A percentile compares a stretch with the other conserved stretches of the same genome.
Conservation (phyloP, 2,888 invertebrate species). For the Lasioglossum calceatum region DNA sequence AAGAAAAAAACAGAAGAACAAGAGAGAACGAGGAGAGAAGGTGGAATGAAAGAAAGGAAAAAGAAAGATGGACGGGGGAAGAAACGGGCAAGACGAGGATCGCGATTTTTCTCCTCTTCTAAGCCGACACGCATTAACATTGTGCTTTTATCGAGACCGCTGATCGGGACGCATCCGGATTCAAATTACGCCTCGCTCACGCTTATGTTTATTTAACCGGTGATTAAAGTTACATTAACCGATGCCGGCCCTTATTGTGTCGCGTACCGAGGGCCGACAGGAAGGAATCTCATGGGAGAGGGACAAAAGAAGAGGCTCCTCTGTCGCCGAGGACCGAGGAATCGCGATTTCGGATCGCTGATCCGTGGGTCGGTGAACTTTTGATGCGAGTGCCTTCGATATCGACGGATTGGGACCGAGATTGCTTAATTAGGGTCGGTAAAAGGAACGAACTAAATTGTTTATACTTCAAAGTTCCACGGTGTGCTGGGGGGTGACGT, state of each 20-base stretch:
- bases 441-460: background rate
- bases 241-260: conserved; percentile 76
- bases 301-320: conserved; percentile 1
- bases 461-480: background rate
- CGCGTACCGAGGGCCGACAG: conserved; percentile 44
- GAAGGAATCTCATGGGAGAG: background rate
- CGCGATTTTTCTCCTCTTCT: conserved; percentile 52
- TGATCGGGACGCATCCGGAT: conserved; percentile 84
- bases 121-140: conserved; percentile 76
- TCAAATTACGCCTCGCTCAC: conserved; percentile 82
- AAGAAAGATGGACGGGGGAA: conserved; percentile 59
- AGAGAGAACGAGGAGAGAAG: conserved; percentile 27
- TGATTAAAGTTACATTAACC: conserved; percentile 84
- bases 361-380: background rate
- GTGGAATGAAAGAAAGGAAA: conserved; percentile 45
- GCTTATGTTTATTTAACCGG: conserved; percentile 85
- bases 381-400: background rate
- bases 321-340: background rate
- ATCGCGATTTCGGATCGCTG: background rate
- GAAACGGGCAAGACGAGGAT: conserved; percentile 56
- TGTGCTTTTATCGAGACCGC: conserved; percentile 82
- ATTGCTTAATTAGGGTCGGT: background rate
- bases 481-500: background rate
- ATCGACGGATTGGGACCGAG: background rate
- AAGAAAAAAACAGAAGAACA: background rate